A percentile compares a stretch with the other conserved stretches of the same genome.
Conservation (phyloP, 1,140 invertebrate species). For the Drosophila fuyamai region DNA sequence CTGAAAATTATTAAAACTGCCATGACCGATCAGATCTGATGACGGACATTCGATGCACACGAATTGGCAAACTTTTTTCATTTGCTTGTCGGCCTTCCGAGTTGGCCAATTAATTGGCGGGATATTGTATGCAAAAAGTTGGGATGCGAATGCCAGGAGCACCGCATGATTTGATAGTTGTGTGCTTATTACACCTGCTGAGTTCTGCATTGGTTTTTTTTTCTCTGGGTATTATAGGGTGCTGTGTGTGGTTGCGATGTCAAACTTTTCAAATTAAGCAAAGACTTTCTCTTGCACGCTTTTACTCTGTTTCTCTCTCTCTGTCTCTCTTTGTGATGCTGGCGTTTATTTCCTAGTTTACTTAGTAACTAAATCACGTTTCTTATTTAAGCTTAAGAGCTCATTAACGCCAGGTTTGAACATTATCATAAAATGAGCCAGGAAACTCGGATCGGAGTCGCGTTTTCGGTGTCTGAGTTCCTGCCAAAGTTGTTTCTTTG, state of each 20-base stretch:
- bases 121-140: conserved; percentile 75
- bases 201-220: conserved; percentile 27
- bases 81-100: conserved; percentile 56
- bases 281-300: conserved; percentile 59
- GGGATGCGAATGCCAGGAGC: conserved; percentile 21
- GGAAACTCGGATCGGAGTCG: conserved; percentile 38
- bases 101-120: conserved; percentile 69
- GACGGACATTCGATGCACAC: conserved; percentile 51
- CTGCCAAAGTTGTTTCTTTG: conserved; percentile 45
- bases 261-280: conserved; percentile 82
- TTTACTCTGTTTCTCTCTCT: conserved; percentile 1
- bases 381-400: conserved; percentile 83
- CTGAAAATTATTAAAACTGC: conserved; percentile 73
- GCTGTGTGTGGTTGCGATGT: conserved; percentile 39
- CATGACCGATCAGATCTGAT: conserved; percentile 42
- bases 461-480: conserved; percentile 46
- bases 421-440: conserved; percentile 81
- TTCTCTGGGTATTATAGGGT: conserved; percentile 25
- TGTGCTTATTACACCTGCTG: conserved; percentile 58
- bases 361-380: conserved; percentile 83
- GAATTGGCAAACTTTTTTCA: conserved; percentile 76
- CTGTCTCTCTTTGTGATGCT: conserved; percentile 4
- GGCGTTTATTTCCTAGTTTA: conserved; percentile 72
- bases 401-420: conserved; percentile 80
- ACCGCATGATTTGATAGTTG: conserved; percentile 40